Evolutionary conservation across 2,113 vertebrate genomes (phyloP), one percentile per base, ranked within the genome.

Genomic region (Planiliza haematocheilus): DNA sequence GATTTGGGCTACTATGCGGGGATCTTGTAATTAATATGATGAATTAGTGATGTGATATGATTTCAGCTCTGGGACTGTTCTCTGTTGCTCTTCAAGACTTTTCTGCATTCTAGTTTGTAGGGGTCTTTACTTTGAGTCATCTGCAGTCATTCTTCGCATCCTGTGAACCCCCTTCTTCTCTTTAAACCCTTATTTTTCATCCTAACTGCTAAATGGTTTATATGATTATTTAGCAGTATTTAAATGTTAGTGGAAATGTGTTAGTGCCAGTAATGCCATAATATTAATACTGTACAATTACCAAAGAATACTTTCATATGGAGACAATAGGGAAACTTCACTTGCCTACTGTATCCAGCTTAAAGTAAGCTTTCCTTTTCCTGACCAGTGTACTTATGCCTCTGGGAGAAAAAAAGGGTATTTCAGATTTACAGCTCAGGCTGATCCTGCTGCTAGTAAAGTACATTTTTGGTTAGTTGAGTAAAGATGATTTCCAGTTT

Each of bases 21-120:
- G 37, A 38, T 81, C 61, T 68, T 48, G 21, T 36, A 30, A 64
- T 49, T 67, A 39, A 46, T 59, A 16, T 70, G 12, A 42, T 46
- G 39, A 73, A 51, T 71, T 64, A 1, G 36, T 7, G 11, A 61
- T 38, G 17, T 39, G 62, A 17, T 56, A 1, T 72, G 73, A 76
- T 74, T 78, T 75, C 20, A 50, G 58, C 77, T 87, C 74, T 68
- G 59, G 66, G 17, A 74, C 59, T 69, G 30, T 34, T 59, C 11
- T 64, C 39, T n/a, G n/a, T n/a, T n/a, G n/a, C n/a, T 74, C 14
- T 50, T 49, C 6, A 10, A n/a, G 41, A 24, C 38, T 67, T 48
- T 5, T 42, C n/a, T 43, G 8, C 20, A 41, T 53, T 71, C 13
- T 65, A 64, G 36, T 57, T 52, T 36, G 38, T 52, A 56, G 69